A percentile compares a stretch with the other conserved stretches of the same genome.
phyloP scores from a whole-genome alignment of 2,113 vertebrate species.

The Falco punctatus region DNA sequence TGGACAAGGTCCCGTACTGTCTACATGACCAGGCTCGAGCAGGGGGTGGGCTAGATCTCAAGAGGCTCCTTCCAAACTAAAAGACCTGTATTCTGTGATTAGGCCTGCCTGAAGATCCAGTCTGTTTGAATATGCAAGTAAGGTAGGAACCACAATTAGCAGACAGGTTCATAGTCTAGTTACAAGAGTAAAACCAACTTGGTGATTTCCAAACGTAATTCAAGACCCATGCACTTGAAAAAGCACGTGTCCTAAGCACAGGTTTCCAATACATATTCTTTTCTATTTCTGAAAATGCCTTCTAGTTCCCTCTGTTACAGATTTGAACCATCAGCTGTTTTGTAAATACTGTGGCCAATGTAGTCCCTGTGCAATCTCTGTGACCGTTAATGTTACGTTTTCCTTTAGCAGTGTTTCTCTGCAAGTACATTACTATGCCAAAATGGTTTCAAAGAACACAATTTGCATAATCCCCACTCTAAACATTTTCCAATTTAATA shows the following conservation, averaged over 20 bases:
- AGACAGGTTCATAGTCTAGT: background rate
- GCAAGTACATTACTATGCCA: background rate
- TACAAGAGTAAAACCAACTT: background rate
- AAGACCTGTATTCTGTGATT: background rate
- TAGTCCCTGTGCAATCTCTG: background rate
- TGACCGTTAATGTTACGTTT: background rate
- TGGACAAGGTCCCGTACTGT: background rate
- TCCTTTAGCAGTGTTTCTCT: background rate
- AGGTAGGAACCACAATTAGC: background rate
- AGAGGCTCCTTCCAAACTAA: background rate
- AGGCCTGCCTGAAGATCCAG: background rate
- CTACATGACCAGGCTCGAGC: background rate
- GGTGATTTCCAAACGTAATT: background rate
- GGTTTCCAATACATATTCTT: background rate
- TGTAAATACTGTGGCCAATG: background rate
- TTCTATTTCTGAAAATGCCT: background rate
- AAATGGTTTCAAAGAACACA: background rate
- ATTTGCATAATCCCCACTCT: background rate
- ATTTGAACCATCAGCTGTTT: background rate
- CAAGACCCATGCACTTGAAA: background rate
- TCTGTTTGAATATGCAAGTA: background rate
- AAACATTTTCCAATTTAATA: background rate
- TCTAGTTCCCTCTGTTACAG: background rate
- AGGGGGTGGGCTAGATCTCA: background rate
- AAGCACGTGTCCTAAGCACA: background rate